Base-by-base conservation (phyloP, 2,113 vertebrate genomes). In the Tor tambroides region DNA sequence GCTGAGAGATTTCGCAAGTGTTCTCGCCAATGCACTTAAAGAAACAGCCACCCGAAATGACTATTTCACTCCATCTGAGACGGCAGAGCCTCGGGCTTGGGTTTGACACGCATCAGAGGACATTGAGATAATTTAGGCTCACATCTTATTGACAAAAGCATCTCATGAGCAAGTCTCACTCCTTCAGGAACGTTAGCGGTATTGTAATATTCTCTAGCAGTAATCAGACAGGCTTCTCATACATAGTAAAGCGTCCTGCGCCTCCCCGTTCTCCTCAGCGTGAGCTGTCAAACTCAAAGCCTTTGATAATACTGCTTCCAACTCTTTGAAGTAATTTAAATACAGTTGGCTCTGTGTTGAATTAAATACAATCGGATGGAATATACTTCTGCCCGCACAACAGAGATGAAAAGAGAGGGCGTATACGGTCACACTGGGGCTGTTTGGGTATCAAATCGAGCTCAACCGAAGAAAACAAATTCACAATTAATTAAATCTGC, bases 251-350 rank as follows among this genome's bases (percentile, higher is more conserved):
- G 28, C 63, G 41, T 71, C 30, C 75, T 4, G 23, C 26, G 19
- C 61, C 77, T 87, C 83, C 65, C 78, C 43, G 32, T 83, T 85
- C 80, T 87, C 38, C 72, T 69, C 83, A 17, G 75, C 67, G 23
- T 85, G 79, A 87, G 87, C 89, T 90, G 89, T 90, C 89, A 85
- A 69, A 88, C 80, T 83, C 85, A 85, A 87, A 90, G 85, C 78
- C 83, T 88, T 85, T 85, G 85, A 85, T 82, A 87, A 78, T 35
- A 85, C 88, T 83, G 56, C 76, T 84, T 63, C 59, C 41, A 5
- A 77, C 87, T 90, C 87, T 90, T 87, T 90, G 89, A 90, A 90
- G 87, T 84, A 43, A 38, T 83, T 59, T 72, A 87, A 80, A 89
- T 83, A 49, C 87, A 85, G 32, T 69, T 38, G 76, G 72, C 89